phyloP scores from a whole-genome alignment of 2,888 invertebrate genomes.

The Mesoligia furuncula region DNA sequence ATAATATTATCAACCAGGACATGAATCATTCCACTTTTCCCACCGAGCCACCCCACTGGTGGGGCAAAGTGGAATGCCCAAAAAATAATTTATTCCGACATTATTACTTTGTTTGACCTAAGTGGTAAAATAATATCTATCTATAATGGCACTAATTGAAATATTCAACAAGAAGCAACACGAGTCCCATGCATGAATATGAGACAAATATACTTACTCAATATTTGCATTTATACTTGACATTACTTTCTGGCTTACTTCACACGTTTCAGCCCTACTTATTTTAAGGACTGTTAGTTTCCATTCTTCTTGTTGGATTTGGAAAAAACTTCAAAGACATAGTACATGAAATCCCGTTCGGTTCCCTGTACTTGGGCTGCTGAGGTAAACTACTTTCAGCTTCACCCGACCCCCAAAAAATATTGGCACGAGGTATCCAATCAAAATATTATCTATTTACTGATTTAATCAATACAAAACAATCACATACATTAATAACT shows the following conservation, averaged over 20 bases:
- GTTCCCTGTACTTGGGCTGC: not conserved
- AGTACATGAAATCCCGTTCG: not conserved
- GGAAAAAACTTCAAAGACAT: not conserved
- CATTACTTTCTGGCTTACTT: slow-evolving; percentile 5
- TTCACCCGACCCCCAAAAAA: not conserved
- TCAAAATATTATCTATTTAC: not conserved
- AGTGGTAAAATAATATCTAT: slow-evolving; percentile 2
- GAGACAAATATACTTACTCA: not conserved
- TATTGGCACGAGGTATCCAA: not conserved
- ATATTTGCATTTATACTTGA: slow-evolving; percentile 5
- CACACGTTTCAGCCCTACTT: not conserved
- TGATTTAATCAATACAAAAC: slow-evolving; percentile 37
- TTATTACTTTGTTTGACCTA: not conserved
- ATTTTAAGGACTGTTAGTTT: not conserved
- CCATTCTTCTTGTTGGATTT: not conserved
- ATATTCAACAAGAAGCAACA: slow-evolving; percentile 15
- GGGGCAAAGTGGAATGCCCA: not conserved
- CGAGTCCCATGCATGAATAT: not conserved
- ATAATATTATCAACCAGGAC: not conserved
- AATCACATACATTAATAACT: slow-evolving; percentile 32
- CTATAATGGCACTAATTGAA: slow-evolving; percentile 1
- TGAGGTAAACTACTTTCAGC: not conserved
- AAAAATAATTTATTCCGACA: not conserved
- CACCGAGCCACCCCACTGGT: no score
- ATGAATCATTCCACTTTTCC: not conserved